Evolutionary conservation across 2,888 invertebrate genomes (phyloP), one percentile per base, ranked within the genome.

Genomic region (Bellardia pandia): DNA sequence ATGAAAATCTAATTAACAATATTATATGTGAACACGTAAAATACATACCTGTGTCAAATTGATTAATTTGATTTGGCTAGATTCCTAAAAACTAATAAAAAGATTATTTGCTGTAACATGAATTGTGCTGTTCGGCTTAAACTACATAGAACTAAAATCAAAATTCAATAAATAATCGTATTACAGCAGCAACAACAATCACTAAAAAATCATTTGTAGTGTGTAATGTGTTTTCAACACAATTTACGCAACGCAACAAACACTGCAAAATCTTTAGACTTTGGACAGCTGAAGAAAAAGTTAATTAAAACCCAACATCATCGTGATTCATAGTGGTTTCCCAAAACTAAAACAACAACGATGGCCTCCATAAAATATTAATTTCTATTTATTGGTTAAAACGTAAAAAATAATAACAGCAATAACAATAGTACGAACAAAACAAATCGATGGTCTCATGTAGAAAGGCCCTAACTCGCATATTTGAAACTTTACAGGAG

Each of bases 291-390:
- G 51, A 51, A 51, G 3, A 51, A 51, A 51, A n/a, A 51, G n/a
- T 51, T 51, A 51, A 51, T n/a, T 51, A 51, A 51, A 56, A 16
- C 56, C 23, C 23, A 56, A 56, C 56, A 56, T 23, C 60, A 3
- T 37, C 2, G 23, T 86, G 86, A 86, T 53, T 77, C 75, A 86
- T 56, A 30, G 68, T 74, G 60, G n/a, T 81, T 86, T 81, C 68
- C 76, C 84, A 64, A 76, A 86, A 64, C 16, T 9, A 60, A n/a
- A 51, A n/a, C n/a, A 56, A 51, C n/a, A 51, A 30, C 14, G 3
- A 76, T 76, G 82, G 82, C 86, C 86, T 76, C 72, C 83, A 66
- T 83, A 75, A 75, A 79, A 74, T 77, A 11, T 6, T 62, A 60
- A 68, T 68, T 45, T 30, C 56, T 37, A 30, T 9, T 30, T 30